Evolutionary conservation across 2,113 vertebrate genomes (phyloP).

Genomic region (Pterocles orientalis): DNA sequence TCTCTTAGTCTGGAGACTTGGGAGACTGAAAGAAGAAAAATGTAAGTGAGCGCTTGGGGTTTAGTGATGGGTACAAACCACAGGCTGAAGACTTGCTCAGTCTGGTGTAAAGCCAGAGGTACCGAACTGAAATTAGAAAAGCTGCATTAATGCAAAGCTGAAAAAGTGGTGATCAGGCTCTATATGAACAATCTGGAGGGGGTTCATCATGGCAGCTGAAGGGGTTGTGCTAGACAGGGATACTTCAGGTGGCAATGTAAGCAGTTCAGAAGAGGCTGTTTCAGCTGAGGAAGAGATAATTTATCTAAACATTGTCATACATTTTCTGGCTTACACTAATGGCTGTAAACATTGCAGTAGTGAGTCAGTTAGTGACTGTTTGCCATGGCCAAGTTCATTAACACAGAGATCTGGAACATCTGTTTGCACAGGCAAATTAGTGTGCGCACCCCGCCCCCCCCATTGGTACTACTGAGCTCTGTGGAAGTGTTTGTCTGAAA

Average conservation of each 20-base stretch:
- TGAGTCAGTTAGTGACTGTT: background rate
- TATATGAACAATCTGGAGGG: background rate
- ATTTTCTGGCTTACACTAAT: background rate
- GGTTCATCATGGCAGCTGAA: background rate
- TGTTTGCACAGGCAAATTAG: background rate
- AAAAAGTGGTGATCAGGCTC: background rate
- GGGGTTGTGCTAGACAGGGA: background rate
- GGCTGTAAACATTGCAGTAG: background rate
- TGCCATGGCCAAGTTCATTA: background rate
- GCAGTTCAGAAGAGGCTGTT: background rate
- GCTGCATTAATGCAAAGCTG: background rate
- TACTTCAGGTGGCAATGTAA: background rate
- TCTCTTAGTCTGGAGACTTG: background rate
- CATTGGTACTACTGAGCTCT: background rate
- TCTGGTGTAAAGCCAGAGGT: background rate
- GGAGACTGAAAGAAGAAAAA: slow-evolving; percentile 33
- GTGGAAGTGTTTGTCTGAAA: background rate
- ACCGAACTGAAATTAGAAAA: background rate
- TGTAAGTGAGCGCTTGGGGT: background rate
- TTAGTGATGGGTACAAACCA: slow-evolving; percentile 2
- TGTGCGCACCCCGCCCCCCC: background rate
- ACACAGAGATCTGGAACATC: background rate
- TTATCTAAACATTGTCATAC: background rate
- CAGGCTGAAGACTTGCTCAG: background rate
- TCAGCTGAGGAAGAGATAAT: background rate